Evolutionary conservation across 2,888 invertebrate species (phyloP).

Genomic region (Malthinus seriepunctatus): DNA sequence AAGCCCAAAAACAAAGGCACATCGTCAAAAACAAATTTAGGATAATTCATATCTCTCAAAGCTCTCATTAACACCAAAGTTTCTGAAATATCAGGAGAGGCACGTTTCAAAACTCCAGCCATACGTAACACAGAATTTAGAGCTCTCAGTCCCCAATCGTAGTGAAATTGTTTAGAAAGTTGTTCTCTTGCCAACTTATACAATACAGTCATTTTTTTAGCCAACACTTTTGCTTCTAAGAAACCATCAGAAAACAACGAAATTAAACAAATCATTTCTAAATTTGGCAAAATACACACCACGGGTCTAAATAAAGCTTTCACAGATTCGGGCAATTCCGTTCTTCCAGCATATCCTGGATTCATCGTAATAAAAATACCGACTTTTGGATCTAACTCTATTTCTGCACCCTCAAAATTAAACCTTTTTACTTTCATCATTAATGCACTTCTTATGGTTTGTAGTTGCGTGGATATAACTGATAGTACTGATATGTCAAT

Average conservation of each 20-base stretch:
- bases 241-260: constrained; percentile 93
- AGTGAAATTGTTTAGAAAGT: constrained; percentile 89
- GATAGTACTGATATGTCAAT: constrained; percentile 91
- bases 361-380: constrained; percentile 97
- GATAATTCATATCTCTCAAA: constrained; percentile 89
- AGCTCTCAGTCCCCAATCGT: constrained; percentile 91
- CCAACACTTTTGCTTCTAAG: constrained; percentile 83
- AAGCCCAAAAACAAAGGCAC: constrained; percentile 87
- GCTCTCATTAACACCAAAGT: constrained; percentile 90
- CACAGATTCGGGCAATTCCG: constrained; percentile 89
- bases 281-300: constrained; percentile 88
- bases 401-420: constrained; percentile 68
- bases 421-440: constrained; percentile 75
- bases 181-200: constrained; percentile 87
- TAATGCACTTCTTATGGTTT: constrained; percentile 84
- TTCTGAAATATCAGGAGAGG: constrained; percentile 78
- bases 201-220: constrained; percentile 92
- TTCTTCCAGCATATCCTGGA: constrained; percentile 90
- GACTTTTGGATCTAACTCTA: constrained; percentile 79
- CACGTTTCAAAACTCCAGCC: constrained; percentile 86
- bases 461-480: constrained; percentile 90
- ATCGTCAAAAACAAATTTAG: constrained; percentile 92
- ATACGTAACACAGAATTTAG: constrained; percentile 89
- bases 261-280: constrained; percentile 90
- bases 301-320: constrained; percentile 91